Evolutionary conservation across 1,140 invertebrate genomes (phyloP).

Genomic region (Triops cancriformis): DNA sequence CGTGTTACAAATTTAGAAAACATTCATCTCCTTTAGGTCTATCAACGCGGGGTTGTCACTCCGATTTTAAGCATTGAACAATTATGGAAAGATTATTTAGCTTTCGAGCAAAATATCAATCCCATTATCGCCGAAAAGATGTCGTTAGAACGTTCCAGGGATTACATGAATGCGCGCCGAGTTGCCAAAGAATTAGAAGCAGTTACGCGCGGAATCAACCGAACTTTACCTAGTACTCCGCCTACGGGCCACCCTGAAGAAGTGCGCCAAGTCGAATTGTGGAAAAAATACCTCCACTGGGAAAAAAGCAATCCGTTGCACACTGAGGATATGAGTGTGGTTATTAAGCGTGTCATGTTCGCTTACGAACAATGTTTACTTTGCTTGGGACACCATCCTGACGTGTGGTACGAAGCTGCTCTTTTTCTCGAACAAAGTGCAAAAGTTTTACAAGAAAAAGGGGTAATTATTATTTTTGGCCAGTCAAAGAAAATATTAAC

Average conservation of each 20-base stretch:
- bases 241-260: constrained; percentile 85
- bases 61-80: constrained; percentile 97
- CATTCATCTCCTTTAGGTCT: constrained; percentile 52
- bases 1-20: constrained; percentile 16
- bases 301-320: constrained; percentile 93
- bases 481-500: neutral
- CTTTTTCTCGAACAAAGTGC: constrained; percentile 90
- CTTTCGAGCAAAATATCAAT: constrained; percentile 90
- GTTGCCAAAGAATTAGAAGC: constrained; percentile 96
- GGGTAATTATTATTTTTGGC: constrained; percentile 49
- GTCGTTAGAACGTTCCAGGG: constrained; percentile 75
- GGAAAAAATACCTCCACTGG: constrained; percentile 98
- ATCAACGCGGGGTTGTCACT: constrained; percentile 88
- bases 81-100: constrained; percentile 97
- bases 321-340: constrained; percentile 86
- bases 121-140: constrained; percentile 92
- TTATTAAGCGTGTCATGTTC: constrained; percentile 93
- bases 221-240: constrained; percentile 87
- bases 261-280: constrained; percentile 92
- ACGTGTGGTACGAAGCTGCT: constrained; percentile 98
- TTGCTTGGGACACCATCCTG: constrained; percentile 93
- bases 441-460: constrained; percentile 86
- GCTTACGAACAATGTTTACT: constrained; percentile 96
- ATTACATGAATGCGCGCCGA: constrained; percentile 94
- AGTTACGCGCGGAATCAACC: constrained; percentile 85